phyloP scores from a whole-genome alignment of 1,140 invertebrate genomes.

The Belonocnema kinseyi region DNA sequence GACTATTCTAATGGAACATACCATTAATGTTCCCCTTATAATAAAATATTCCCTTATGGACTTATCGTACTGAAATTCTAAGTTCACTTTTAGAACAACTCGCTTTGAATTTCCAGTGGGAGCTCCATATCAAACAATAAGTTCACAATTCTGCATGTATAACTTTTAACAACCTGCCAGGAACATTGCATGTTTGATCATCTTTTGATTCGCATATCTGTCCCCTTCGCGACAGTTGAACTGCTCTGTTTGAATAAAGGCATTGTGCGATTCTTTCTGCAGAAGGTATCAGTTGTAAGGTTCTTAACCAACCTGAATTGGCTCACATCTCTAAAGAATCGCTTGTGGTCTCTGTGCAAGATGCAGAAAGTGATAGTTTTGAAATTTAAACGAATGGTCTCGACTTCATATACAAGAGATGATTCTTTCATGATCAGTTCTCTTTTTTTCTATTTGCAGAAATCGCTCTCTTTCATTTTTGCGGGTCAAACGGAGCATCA shows the following conservation, averaged over 20 bases:
- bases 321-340: conserved; percentile 6
- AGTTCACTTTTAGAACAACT: conserved; percentile 25
- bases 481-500: not conserved
- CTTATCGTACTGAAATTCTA: conserved; percentile 21
- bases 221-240: conserved; percentile 5
- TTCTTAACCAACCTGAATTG: conserved; percentile 5
- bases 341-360: not conserved
- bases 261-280: conserved; percentile 13
- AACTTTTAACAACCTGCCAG: conserved; percentile 24
- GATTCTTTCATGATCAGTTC: not conserved
- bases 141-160: conserved; percentile 22
- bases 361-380: not conserved
- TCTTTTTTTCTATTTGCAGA: conserved; percentile 5
- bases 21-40: conserved; percentile 6
- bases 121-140: conserved; percentile 3
- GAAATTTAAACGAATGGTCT: not conserved
- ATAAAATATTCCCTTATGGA: conserved; percentile 22
- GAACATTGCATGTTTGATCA: conserved; percentile 19
- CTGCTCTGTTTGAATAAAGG: conserved; percentile 13
- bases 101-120: conserved; percentile 10
- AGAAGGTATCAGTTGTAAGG: conserved; percentile 12
- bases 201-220: conserved; percentile 11
- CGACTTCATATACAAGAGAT: not conserved
- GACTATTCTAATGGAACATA: too few relatives aligned
- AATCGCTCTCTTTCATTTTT: not conserved